Base-by-base conservation (phyloP, 2,888 invertebrate genomes). In the Drosophila borealis region DNA sequence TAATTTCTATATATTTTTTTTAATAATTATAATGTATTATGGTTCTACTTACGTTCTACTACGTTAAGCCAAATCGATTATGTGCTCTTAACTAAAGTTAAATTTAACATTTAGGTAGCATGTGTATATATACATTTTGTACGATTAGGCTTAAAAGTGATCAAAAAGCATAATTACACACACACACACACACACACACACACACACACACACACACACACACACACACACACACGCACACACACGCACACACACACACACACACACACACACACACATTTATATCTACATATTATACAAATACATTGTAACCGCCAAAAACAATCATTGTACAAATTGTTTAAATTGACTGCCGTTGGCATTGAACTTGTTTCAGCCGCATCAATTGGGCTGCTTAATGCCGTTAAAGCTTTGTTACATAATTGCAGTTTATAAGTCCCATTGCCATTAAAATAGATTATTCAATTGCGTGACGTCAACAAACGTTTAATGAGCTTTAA, bases 81-180 rank as follows among this genome's bases (percentile, higher is more conserved):
- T 56, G 56, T 64, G 64, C 57, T 57, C 46, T 50, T 41, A 53
- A 39, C 36, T 46, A 45, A 41, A 53, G 55, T 50, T 51, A 63
- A 19, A 63, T 54, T 17, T 25, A 53, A 61, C 50, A 41, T 60
- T 66, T 54, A 51, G 50, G 33, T 48, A 19, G 51, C 61, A 61
- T 65, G 21, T 66, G 54, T 51, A 59, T 55, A 76, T 55, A 69
- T n/a, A 61, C 19, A 49, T 63, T 77, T 53, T 59, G 55, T 70
- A 65, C 55, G 37, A 44, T 65, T 60, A 46, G 56, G 74, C 59
- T 61, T 61, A n/a, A 59, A 49, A 70, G 75, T 70, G 70, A 74
- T 74, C 60, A 74, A 66, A 74, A 66, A 65, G 17, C 53, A 45
- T 44, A 64, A 46, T 34, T 34, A 57, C 46, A 51, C 9, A 60